Base-by-base conservation (phyloP, 1,140 invertebrate species). In the Caerostris extrusa region DNA sequence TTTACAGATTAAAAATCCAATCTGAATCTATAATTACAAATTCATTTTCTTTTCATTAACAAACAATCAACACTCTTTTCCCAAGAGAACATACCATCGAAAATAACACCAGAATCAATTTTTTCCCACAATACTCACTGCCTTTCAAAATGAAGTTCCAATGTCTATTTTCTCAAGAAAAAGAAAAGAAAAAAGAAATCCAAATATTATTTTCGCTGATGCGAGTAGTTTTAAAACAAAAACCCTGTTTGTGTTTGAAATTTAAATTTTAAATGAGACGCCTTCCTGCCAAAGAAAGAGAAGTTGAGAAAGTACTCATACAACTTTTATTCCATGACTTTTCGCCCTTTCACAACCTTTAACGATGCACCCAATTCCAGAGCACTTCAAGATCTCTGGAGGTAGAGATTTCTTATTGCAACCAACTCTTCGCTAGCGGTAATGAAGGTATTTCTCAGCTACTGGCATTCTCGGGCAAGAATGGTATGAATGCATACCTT, bases 191-290 rank as follows among this genome's bases (percentile, higher is more conserved):
- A 12, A 67, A 7, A 12, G n/a, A 83, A 10, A 17, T 34, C 34
- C 17, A 85, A 67, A 60, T 56, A 85, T 60, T 85, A 60, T 60
- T 88, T 64, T 64, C 50, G 86, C 86, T 64, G 86, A 67, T 53
- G 86, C 60, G 3, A 67, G 58, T 55, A 88, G 86, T 90, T 87
- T 87, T 69, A 77, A 90, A 77, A 90, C 69, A 90, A 90, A 90
- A 90, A 90, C 57, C 64, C 34, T 50, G 69, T 90, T 90, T 90
- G 64, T 56, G 69, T 77, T 71, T 69, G n/a, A 34, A 19, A 90
- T 90, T 90, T 90, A 77, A 90, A 90, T 90, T 90, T 90, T 77
- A 90, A 90, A 90, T 90, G 88, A 90, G 69, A 17, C 17, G 57
- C 85, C 71, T 77, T 67, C 58, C 86, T 34, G 69, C 69, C 8